Evolutionary conservation across 2,113 vertebrate species (phyloP).

Genomic region (Apodemus sylvaticus): DNA sequence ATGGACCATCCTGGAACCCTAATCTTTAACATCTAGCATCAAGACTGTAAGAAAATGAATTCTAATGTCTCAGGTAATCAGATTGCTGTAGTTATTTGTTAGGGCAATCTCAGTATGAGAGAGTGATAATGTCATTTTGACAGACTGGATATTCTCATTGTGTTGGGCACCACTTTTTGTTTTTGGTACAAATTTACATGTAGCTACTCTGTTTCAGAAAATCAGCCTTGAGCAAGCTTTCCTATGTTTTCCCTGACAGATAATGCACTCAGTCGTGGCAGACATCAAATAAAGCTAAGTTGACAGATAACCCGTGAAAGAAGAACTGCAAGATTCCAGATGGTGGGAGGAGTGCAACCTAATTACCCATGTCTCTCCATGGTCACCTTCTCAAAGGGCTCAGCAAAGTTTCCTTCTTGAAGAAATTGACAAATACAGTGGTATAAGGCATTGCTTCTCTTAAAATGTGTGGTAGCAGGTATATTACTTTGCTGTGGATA

Average conservation of each 20-base stretch:
- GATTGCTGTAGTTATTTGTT: background rate
- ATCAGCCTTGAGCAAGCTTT: background rate
- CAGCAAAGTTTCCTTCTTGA: background rate
- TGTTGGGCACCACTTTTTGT: background rate
- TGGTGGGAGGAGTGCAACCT: background rate
- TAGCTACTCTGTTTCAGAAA: background rate
- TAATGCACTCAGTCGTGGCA: background rate
- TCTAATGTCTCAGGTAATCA: background rate
- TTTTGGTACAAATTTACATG: background rate
- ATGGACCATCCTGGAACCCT: background rate
- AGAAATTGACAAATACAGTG: background rate
- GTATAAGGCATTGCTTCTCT: background rate
- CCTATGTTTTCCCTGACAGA: background rate
- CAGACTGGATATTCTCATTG: background rate
- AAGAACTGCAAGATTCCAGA: background rate
- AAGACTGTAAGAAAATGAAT: background rate
- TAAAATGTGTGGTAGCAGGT: background rate
- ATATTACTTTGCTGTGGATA: background rate
- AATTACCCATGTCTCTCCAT: background rate
- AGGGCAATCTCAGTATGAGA: background rate
- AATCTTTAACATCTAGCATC: background rate
- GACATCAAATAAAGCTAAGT: conserved; percentile 2
- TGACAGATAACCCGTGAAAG: background rate
- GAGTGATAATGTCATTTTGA: background rate
- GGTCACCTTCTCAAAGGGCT: background rate